Evolutionary conservation across 2,888 invertebrate genomes (phyloP).

Genomic region (Ommatoiulus sabulosus): DNA sequence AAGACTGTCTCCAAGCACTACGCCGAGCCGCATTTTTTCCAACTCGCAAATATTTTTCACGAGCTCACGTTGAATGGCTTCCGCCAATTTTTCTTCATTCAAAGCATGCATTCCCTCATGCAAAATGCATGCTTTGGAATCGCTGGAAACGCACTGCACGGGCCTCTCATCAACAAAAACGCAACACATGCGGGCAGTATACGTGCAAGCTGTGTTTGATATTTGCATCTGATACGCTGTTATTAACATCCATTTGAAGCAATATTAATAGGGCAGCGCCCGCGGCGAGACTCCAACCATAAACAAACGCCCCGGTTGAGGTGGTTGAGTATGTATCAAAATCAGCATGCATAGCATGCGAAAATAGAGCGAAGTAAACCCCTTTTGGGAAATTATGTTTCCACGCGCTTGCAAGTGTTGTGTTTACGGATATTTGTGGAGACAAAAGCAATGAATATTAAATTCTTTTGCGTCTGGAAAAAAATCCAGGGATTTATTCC

Average conservation of each 20-base stretch:
- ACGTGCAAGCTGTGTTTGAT: not conserved
- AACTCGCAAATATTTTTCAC: not conserved
- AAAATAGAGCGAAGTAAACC: not conserved
- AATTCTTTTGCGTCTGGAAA: not conserved
- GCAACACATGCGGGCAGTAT: not conserved
- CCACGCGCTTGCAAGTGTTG: not conserved
- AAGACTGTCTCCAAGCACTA: not conserved
- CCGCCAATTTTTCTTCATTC: conserved; percentile 35
- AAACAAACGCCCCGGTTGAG: not conserved
- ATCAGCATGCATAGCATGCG: conserved; percentile 3
- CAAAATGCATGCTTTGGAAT: not conserved
- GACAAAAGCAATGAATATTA: not conserved
- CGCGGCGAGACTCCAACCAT: not conserved
- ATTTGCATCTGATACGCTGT: not conserved
- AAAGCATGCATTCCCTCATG: not conserved
- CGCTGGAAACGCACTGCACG: not conserved
- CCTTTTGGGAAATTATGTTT: conserved; percentile 34
- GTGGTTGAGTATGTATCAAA: not conserved
- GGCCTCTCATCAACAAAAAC: not conserved
- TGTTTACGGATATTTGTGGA: not conserved
- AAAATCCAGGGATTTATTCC: not conserved
- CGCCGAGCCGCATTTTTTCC: not conserved
- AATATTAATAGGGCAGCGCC: not conserved
- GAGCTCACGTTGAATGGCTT: not conserved
- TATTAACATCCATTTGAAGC: conserved; percentile 11